Evolutionary conservation across 2,888 invertebrate species (phyloP).

Genomic region (Drosophila eohydei): DNA sequence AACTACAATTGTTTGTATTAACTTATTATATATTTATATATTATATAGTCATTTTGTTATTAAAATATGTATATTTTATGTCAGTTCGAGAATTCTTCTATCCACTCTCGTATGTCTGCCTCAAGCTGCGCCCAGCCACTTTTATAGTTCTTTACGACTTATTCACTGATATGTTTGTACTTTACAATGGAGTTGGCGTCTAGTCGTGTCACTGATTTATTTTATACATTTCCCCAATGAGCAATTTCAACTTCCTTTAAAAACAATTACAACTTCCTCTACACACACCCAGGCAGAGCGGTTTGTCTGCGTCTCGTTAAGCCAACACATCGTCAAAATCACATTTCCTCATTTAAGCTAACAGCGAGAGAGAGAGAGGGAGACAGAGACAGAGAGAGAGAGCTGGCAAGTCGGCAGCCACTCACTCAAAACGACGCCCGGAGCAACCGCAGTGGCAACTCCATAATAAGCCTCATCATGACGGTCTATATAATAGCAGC

Average conservation of each 20-base stretch:
- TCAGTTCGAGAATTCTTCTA: background rate
- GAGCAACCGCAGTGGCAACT: constrained; percentile 72
- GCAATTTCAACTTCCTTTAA: constrained; percentile 77
- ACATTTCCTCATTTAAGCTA: constrained; percentile 73
- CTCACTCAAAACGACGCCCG: constrained; percentile 77
- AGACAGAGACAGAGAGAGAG: background rate
- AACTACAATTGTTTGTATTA: too few relatives aligned
- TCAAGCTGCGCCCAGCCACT: background rate
- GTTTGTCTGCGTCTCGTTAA: constrained; percentile 61
- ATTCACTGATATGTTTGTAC: constrained; percentile 22
- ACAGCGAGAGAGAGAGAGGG: background rate
- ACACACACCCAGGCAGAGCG: constrained; percentile 16
- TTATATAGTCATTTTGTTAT: background rate
- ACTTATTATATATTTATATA: background rate
- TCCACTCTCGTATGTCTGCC: background rate
- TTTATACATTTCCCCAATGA: constrained; percentile 78
- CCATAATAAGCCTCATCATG: constrained; percentile 79
- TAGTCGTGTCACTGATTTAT: constrained; percentile 60
- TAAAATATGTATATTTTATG: background rate
- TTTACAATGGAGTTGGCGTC: constrained; percentile 20
- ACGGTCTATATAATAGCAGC: constrained; percentile 73
- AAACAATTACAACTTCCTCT: constrained; percentile 78
- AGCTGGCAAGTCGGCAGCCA: constrained; percentile 36
- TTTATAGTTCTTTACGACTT: constrained; percentile 11
- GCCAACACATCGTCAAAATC: constrained; percentile 83